Evolutionary conservation across 2,113 vertebrate species (phyloP).

Genomic region (Grammomys surdaster): DNA sequence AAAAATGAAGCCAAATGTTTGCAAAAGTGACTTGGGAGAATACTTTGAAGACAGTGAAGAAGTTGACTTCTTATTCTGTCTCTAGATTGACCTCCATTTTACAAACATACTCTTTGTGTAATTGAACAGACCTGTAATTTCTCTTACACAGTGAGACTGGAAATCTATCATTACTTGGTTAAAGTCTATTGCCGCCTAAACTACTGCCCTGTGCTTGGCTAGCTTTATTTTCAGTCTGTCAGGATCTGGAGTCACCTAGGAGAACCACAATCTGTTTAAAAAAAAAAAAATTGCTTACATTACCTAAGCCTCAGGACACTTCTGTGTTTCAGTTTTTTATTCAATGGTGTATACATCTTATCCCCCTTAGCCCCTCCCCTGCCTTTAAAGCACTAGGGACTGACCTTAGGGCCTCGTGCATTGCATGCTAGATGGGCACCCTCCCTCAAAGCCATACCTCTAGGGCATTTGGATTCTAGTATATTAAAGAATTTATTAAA

Average conservation of each 20-base stretch:
- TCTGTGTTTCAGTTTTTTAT: neutral
- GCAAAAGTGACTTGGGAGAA: conserved; percentile 1
- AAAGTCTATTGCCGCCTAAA: neutral
- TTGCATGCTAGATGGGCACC: no score
- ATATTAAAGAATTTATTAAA: neutral
- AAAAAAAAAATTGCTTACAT: no score
- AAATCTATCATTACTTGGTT: neutral
- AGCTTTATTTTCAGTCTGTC: neutral
- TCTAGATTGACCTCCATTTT: neutral
- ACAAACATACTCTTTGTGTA: neutral
- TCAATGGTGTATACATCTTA: neutral
- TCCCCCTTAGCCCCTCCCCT: no score
- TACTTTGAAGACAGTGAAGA: neutral
- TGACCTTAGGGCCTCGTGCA: neutral
- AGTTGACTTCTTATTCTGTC: conserved; percentile 11
- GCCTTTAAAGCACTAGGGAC: no score
- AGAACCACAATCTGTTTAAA: no score
- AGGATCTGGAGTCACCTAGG: no score
- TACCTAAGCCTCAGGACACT: neutral
- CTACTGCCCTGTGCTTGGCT: neutral
- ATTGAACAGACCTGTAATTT: conserved; percentile 22
- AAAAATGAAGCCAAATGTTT: neutral
- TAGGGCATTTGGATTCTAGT: neutral
- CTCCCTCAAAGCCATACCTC: neutral
- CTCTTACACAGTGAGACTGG: neutral